Conservation (phyloP, 2,797 vertebrate genomes). For the Cyclura pinguis region DNA sequence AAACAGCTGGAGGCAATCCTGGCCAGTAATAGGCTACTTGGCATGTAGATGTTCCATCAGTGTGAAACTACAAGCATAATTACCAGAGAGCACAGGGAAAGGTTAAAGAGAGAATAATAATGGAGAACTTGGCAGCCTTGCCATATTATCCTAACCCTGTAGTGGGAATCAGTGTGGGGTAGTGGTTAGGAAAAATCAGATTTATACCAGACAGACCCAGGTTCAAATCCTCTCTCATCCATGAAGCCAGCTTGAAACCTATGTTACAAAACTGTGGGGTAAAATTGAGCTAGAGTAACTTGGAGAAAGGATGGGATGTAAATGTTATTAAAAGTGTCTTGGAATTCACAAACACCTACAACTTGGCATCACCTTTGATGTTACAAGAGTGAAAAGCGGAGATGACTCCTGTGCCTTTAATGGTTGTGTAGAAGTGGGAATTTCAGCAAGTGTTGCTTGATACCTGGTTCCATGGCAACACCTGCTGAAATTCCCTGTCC, state of each 20-base stretch:
- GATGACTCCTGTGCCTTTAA: too few relatives aligned
- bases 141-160: not conserved
- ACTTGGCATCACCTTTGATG: not conserved
- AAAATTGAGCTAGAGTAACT: not conserved
- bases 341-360: not conserved
- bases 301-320: not conserved
- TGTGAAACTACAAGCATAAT: conserved; percentile 41
- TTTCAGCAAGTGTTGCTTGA: too few relatives aligned
- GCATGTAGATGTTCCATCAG: not conserved
- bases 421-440: too few relatives aligned
- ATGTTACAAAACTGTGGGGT: not conserved
- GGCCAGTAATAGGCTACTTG: accelerated
- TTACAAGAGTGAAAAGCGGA: not conserved
- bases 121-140: not conserved
- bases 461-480: too few relatives aligned
- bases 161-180: not conserved
- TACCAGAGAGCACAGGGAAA: conserved; percentile 5
- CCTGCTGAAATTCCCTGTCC: too few relatives aligned
- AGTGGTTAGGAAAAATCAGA: not conserved
- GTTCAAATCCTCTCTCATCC: not conserved
- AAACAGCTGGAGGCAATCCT: conserved; percentile 41
- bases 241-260: not conserved
- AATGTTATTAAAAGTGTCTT: not conserved
- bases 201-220: not conserved
- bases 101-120: conserved; percentile 2